Base-by-base conservation (phyloP, 2,113 vertebrate genomes). In the Pantherophis guttatus region DNA sequence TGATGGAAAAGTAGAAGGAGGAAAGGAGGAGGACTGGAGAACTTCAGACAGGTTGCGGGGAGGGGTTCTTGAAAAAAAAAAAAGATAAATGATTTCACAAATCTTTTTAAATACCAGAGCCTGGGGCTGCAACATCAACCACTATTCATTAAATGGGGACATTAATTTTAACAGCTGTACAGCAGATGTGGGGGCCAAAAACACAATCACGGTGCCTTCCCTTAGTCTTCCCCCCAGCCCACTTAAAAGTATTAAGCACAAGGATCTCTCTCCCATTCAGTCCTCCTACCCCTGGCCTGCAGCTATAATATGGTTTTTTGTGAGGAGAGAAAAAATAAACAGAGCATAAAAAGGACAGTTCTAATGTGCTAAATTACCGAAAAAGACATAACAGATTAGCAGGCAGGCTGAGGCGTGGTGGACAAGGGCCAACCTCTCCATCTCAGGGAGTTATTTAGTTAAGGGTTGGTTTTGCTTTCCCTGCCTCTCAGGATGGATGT, bases 311-410 rank as follows among this genome's bases (percentile, higher is more conserved):
- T 58, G 94, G 86, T 94, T 96, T 96, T 95, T 93, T 94, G 94
- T 87, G 96, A 97, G 94, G 87, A 96, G 95, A 96, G 85, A 57
- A 95, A 97, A 97, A 97, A 97, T 95, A 97, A 97, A 97, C 95
- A 94, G 44, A 59, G 94, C 91, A 94, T 95, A 96, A 97, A 94
- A 95, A 95, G 93, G 95, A 95, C 96, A 95, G 95, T 96, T 95
- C 89, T 93, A 94, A 97, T 90, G 95, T 93, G 95, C 94, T 96
- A 96, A 96, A 96, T 95, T 93, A 93, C 95, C 39, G 65, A 89
- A 95, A 95, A 95, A 97, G 94, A 95, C 93, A 81, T 92, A 96
- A 95, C 96, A 96, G 96, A 96, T 97, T 96, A 57, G 5, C 93
- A 26, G 92, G 57, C 75, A 19, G n/a, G 95, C 93, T 58, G 17